These are phyloP conservation scores for Drosophila birchii DNA, from an alignment of 2,888 invertebrate species.

Conservation along the genomic window DNA sequence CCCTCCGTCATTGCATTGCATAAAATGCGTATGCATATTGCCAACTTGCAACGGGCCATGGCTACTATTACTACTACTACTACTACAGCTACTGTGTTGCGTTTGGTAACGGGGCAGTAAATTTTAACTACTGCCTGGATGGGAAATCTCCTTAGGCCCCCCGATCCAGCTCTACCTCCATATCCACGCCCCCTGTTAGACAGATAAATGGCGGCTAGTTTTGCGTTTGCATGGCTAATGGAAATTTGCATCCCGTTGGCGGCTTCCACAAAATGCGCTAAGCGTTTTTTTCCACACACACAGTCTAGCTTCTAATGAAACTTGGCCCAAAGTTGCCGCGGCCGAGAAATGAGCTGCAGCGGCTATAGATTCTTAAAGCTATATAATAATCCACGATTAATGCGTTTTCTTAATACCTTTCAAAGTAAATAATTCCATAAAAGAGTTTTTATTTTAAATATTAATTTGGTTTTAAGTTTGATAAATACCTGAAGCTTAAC, in stretches of 20 bases:
- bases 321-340: slow-evolving; percentile 19
- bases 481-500: neutral
- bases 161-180: neutral
- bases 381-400: neutral
- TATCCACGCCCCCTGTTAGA: slow-evolving; percentile 60
- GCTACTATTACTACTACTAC: neutral
- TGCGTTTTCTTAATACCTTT: neutral
- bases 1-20: slow-evolving; percentile 41
- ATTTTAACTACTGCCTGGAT: slow-evolving; percentile 76
- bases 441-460: neutral
- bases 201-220: slow-evolving; percentile 79
- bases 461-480: neutral
- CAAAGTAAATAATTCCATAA: neutral
- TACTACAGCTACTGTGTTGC: slow-evolving; percentile 30
- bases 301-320: slow-evolving; percentile 4
- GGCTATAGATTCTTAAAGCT: neutral
- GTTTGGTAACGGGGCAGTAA: slow-evolving; percentile 74
- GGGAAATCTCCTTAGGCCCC: slow-evolving; percentile 44
- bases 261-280: slow-evolving; percentile 55
- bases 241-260: slow-evolving; percentile 78
- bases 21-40: slow-evolving; percentile 80
- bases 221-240: slow-evolving; percentile 81
- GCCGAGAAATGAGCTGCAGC: slow-evolving; percentile 34
- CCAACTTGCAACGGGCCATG: slow-evolving; percentile 27
- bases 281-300: slow-evolving; percentile 24